Evolutionary conservation across 2,797 vertebrate genomes (phyloP).

Genomic region (Macroramphosus scolopax): DNA sequence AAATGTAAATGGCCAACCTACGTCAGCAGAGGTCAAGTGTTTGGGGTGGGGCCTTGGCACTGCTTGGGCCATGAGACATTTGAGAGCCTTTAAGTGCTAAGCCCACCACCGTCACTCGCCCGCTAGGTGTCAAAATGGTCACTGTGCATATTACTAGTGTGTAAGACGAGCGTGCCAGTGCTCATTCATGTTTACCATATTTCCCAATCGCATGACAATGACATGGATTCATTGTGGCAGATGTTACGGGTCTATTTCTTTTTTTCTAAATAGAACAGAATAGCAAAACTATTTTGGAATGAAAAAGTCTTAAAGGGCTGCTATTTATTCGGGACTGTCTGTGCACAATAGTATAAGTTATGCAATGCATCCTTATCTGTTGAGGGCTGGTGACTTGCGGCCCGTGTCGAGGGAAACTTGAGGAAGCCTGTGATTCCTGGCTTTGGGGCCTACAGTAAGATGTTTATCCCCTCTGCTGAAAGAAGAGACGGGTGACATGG

Average conservation of each 20-base stretch:
- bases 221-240: neutral
- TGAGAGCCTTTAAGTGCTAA: conserved; percentile 80
- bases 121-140: conserved; percentile 72
- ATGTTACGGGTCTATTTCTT: no score
- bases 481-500: conserved; percentile 53
- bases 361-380: conserved; percentile 26
- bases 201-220: conserved; percentile 11
- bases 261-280: no score
- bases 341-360: no score
- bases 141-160: conserved; percentile 47
- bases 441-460: conserved; percentile 31
- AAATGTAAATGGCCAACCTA: conserved; percentile 74
- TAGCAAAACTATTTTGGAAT: no score
- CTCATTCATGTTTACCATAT: conserved; percentile 15
- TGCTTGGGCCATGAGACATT: conserved; percentile 69
- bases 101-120: conserved; percentile 54
- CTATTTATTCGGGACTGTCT: conserved; percentile 13
- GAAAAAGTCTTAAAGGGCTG: no score
- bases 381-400: conserved; percentile 25
- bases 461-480: conserved; percentile 54
- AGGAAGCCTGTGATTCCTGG: conserved; percentile 26
- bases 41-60: conserved; percentile 71
- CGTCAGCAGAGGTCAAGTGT: conserved; percentile 75
- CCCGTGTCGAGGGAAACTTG: conserved; percentile 27
- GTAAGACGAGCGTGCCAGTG: conserved; percentile 31